phyloP scores from a whole-genome alignment of 1,140 invertebrate species.

The Formica selysi region DNA sequence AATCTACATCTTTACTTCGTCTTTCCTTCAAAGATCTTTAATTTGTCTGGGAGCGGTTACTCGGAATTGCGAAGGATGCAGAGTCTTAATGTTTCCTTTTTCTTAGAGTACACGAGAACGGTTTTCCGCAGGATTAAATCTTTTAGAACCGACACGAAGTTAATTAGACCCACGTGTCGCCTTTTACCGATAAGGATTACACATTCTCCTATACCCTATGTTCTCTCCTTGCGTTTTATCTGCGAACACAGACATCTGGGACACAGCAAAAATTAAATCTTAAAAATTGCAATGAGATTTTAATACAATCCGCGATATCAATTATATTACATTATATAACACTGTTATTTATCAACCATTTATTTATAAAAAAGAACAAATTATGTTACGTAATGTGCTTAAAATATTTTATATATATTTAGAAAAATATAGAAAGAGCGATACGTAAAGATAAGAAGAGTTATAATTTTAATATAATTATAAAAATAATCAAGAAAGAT shows the following conservation, averaged over 20 bases:
- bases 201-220: neutral
- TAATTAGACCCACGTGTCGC: conserved; percentile 74
- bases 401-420: neutral
- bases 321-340: neutral
- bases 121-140: conserved; percentile 75
- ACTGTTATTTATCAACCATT: neutral
- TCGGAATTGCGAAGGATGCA: conserved; percentile 67
- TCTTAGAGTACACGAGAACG: conserved; percentile 33
- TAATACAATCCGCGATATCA: neutral
- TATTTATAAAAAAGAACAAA: neutral
- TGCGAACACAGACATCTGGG: neutral
- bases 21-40: conserved; percentile 48
- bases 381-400: neutral
- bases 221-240: conserved; percentile 4
- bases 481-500: too few relatives aligned
- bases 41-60: conserved; percentile 58
- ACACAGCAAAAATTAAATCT: conserved; percentile 11
- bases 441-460: too few relatives aligned
- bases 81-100: conserved; percentile 64
- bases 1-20: conserved; percentile 40
- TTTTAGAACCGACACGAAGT: conserved; percentile 66
- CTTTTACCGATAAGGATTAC: conserved; percentile 68
- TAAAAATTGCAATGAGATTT: neutral
- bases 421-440: too few relatives aligned
- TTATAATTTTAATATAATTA: too few relatives aligned